Conservation (phyloP, 1,140 invertebrate species). For the Drosophila aff. region DNA sequence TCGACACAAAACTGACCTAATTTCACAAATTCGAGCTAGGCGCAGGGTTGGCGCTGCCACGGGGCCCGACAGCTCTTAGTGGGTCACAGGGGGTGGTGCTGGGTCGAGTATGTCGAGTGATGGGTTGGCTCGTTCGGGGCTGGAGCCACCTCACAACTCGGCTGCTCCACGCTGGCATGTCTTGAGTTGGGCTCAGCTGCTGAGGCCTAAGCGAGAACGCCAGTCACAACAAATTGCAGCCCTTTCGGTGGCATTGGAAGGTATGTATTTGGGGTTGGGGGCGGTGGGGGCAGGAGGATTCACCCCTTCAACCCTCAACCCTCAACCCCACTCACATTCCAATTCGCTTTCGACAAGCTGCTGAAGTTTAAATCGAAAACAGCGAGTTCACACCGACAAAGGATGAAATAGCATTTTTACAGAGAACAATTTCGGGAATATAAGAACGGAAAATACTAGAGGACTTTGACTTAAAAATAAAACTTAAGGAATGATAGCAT, state of each 20-base stretch:
- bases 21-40: conserved; percentile 83
- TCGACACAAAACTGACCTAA: conserved; percentile 85
- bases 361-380: conserved; percentile 54
- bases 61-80: conserved; percentile 61
- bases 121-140: not conserved
- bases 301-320: not conserved
- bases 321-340: conserved; percentile 25
- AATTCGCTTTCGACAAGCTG: conserved; percentile 48
- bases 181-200: conserved; percentile 53
- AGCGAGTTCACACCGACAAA: conserved; percentile 20
- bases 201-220: conserved; percentile 50
- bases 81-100: conserved; percentile 65
- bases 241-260: conserved; percentile 61
- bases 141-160: conserved; percentile 8
- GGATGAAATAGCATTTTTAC: not conserved
- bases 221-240: conserved; percentile 71
- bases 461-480: not conserved
- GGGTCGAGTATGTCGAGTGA: conserved; percentile 7
- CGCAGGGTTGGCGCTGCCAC: conserved; percentile 61
- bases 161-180: conserved; percentile 27
- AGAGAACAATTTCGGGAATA: not conserved
- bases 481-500: too few species aligned
- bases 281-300: not conserved
- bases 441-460: not conserved
- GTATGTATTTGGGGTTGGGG: conserved; percentile 4